Base-by-base conservation (phyloP, 2,888 invertebrate species). In the Amaurobius ferox region DNA sequence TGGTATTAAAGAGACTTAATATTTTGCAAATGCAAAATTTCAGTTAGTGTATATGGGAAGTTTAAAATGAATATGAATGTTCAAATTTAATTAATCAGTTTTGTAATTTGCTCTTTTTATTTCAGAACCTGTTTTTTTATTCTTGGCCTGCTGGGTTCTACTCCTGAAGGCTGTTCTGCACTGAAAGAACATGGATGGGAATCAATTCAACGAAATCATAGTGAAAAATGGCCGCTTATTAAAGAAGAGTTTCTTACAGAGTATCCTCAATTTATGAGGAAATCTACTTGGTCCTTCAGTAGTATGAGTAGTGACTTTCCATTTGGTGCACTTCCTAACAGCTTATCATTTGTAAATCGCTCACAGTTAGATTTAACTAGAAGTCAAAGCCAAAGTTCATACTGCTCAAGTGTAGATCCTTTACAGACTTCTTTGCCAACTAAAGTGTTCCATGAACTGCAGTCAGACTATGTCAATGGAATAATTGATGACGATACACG, bases 91-190 rank as follows among this genome's bases (percentile, higher is more conserved):
- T n/a, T n/a, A n/a, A n/a, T n/a, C n/a, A 39, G 39, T 13, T 39
- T 39, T 13, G 13, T 39, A 39, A 39, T 68, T 39, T 68, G n/a
- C 11, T 44, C 6, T 71, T 64, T 68, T 73, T 79, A 67, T 89
- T 89, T 32, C 89, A 92, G 97, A 1, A 97, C 97, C 0, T 96
- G 97, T 0, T 96, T 97, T 91, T 97, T 96, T 91, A 95, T 95
- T 6, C 93, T 97, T n/a, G 95, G 97, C 30, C 93, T 98, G 39
- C 93, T 98, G 67, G 95, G 95, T 0, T 95, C 95, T 81, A 97
- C 97, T 0, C 94, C 94, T 88, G 94, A 94, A 79, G 98, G 98
- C 3, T 96, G 96, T 0, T 95, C 96, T 90, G 91, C 94, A 73
- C 93, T 98, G 1, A 93, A 94, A 66, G 94, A 95, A 91, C 92